Base-by-base conservation (phyloP, 2,888 invertebrate species). In the Pandemis heparana region DNA sequence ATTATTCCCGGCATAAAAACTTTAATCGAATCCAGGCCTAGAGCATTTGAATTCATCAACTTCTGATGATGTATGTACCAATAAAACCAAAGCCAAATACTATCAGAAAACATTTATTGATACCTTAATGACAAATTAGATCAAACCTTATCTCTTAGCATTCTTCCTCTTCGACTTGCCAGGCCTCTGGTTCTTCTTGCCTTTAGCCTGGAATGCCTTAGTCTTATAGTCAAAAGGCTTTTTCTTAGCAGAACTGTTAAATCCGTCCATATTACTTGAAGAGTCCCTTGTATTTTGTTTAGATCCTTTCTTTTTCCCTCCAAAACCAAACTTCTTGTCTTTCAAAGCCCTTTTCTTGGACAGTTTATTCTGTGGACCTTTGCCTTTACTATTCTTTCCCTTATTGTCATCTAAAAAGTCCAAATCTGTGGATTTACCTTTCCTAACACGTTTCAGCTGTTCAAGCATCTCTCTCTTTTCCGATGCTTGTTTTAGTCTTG, bases 391-490 rank as follows among this genome's bases (percentile, higher is more conserved):
- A 61, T 83, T 84, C 74, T 89, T 89, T 1, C 88, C 87, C 70
- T 91, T 91, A 46, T 92, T 96, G 69, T 97, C 96, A 74, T 98
- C 97, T 75, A 98, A 91, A 86, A 98, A 98, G 84, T 97, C 97
- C 38, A 98, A 92, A 88, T 97, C 97, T 72, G 96, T 96, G 0
- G 97, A 95, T 80, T 96, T 95, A 12, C 98, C 98, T 90, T 98
- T 98, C 51, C 98, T 96, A 81, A 97, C 99, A 85, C 99, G 97
- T 86, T 99, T 99, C 16, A 99, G 96, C 87, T 99, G 97, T 81
- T 99, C 98, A 63, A 98, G 87, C 96, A 99, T 96, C 82, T 98
- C 97, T 86, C 96, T 97, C 91, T 99, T 99, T 75, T 99, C 99
- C 73, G 97, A 96, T 70, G 97, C 97, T 87, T 98, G 96, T 83